Evolutionary conservation across 2,888 invertebrate species (phyloP).

Genomic region (Andrena bucephala): DNA sequence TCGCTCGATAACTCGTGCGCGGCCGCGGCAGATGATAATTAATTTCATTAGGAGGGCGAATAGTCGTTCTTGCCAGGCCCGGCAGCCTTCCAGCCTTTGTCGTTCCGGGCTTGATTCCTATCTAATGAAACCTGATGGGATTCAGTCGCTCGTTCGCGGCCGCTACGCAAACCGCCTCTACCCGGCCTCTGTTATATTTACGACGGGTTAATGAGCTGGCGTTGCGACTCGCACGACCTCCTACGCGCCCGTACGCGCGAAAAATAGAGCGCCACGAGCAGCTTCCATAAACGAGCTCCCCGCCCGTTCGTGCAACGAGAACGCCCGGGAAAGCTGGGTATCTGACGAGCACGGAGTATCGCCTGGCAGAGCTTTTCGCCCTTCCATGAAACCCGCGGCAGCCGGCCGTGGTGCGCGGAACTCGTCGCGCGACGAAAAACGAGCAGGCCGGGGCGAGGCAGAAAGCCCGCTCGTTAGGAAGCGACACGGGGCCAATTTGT

Average conservation of each 20-base stretch:
- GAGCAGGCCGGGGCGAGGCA: conserved; percentile 27
- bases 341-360: conserved; percentile 1
- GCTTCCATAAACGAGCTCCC: conserved; percentile 14
- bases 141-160: conserved; percentile 16
- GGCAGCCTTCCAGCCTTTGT: conserved; percentile 8
- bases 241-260: neutral
- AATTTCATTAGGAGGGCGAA: conserved; percentile 54
- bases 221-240: neutral
- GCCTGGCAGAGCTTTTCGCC: conserved; percentile 1
- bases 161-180: neutral
- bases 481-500: conserved; percentile 52
- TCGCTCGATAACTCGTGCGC: conserved; percentile 22
- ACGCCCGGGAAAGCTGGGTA: conserved; percentile 6
- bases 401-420: conserved; percentile 2
- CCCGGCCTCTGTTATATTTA: conserved; percentile 22
- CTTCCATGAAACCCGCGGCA: conserved; percentile 27
- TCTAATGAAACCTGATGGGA: conserved; percentile 48
- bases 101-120: conserved; percentile 41
- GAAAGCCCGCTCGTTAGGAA: conserved; percentile 51
- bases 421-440: conserved; percentile 17
- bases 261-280: neutral
- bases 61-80: conserved; percentile 41
- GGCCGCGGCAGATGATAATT: conserved; percentile 52
- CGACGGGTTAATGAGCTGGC: conserved; percentile 26
- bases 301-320: neutral